These are phyloP conservation scores for Liasis olivaceus DNA, from an alignment of 2,797 vertebrate species.

Conservation along the genomic window DNA sequence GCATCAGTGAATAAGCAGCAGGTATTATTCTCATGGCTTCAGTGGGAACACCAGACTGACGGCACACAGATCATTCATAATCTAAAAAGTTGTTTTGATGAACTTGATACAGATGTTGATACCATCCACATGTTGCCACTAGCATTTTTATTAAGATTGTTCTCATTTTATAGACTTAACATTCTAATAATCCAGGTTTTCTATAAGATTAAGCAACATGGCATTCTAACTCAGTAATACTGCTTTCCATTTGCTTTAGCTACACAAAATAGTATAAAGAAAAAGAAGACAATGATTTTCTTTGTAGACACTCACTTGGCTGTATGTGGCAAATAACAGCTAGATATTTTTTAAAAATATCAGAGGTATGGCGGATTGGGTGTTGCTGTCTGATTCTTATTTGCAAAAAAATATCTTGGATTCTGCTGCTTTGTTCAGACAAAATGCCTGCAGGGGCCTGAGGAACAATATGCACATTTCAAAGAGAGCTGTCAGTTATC, in stretches of 20 bases:
- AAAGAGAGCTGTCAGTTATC: too few relatives aligned
- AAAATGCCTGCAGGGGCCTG: too few relatives aligned
- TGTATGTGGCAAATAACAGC: not conserved
- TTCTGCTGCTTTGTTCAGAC: too few relatives aligned
- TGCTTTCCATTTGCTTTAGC: not conserved
- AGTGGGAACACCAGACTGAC: not conserved
- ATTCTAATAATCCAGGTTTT: not conserved
- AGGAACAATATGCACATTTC: too few relatives aligned
- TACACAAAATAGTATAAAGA: not conserved
- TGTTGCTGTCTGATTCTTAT: too few relatives aligned
- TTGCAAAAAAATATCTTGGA: too few relatives aligned
- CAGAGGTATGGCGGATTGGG: too few relatives aligned
- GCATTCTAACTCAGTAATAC: not conserved
- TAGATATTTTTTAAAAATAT: too few relatives aligned
- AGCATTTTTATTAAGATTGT: not conserved
- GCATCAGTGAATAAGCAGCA: not conserved
- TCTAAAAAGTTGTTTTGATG: not conserved
- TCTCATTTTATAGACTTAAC: not conserved
- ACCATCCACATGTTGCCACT: not conserved
- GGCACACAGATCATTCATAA: too few relatives aligned
- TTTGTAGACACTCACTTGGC: not conserved
- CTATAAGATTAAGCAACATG: not conserved
- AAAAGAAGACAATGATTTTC: not conserved
- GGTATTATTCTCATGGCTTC: not conserved
- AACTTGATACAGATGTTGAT: not conserved